These are phyloP conservation scores for Mastomys natalensis DNA, from an alignment of 2,113 vertebrate species.

Conservation along the genomic window DNA sequence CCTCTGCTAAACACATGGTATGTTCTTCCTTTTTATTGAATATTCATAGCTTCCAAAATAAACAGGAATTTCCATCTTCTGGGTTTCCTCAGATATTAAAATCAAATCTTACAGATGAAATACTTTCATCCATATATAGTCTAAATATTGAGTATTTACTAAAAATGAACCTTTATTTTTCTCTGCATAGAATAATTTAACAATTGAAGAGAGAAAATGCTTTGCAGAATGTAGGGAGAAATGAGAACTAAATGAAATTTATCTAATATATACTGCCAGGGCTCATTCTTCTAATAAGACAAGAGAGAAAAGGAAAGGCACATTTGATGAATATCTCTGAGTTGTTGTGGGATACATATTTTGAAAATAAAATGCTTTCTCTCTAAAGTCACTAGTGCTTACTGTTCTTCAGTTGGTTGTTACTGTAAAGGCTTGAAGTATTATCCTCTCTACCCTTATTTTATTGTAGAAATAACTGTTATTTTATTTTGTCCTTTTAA, in stretches of 20 bases:
- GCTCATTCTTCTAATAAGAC: not conserved
- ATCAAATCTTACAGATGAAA: conserved; percentile 7
- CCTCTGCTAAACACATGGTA: conserved; percentile 73
- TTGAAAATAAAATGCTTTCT: conserved; percentile 63
- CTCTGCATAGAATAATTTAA: conserved; percentile 74
- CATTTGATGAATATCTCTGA: conserved; percentile 68
- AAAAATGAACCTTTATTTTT: conserved; percentile 64
- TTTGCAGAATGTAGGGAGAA: conserved; percentile 65
- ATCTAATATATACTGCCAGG: not conserved
- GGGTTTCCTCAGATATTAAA: conserved; percentile 76
- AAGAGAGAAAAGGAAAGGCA: not conserved
- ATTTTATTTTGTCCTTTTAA: not conserved
- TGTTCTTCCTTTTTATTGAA: conserved; percentile 80
- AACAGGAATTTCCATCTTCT: conserved; percentile 72
- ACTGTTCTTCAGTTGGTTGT: not conserved
- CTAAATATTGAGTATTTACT: conserved; percentile 58
- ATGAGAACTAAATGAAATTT: conserved; percentile 55
- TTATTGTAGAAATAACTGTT: not conserved
- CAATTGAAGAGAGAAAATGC: conserved; percentile 36
- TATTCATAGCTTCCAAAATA: conserved; percentile 64
- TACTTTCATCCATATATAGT: conserved; percentile 66
- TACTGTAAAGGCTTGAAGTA: not conserved
- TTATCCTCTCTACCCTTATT: not conserved
- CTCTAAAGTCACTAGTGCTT: not conserved
- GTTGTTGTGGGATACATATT: conserved; percentile 66